phyloP scores from a whole-genome alignment of 1,140 invertebrate genomes.

The Sarcophaga peregrina region DNA sequence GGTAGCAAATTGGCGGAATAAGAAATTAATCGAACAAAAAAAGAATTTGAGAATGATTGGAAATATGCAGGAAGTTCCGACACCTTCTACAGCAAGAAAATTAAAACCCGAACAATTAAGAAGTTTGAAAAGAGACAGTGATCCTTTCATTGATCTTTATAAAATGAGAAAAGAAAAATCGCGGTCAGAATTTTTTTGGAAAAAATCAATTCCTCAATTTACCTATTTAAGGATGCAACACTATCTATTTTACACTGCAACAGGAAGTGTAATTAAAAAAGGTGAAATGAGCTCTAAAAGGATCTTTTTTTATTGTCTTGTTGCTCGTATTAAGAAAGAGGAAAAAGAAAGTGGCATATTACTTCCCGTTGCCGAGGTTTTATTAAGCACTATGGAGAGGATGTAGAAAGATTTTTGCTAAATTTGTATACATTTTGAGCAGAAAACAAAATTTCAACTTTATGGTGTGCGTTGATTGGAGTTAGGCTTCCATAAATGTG shows the following conservation, averaged over 20 bases:
- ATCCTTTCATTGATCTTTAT: not conserved
- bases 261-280: not conserved
- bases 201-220: not conserved
- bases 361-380: not conserved
- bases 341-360: not conserved
- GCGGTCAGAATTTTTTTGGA: too few relatives aligned
- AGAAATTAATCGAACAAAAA: not conserved
- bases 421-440: not conserved
- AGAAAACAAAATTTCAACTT: not conserved
- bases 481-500: not conserved
- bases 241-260: not conserved
- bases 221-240: not conserved
- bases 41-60: not conserved
- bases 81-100: not conserved
- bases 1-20: not conserved
- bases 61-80: not conserved
- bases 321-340: not conserved
- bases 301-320: not conserved
- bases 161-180: not conserved
- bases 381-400: not conserved
- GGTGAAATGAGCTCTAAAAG: not conserved
- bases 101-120: not conserved
- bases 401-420: not conserved
- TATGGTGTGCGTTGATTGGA: not conserved
- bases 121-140: not conserved